These are phyloP conservation scores for Tigriopus japonicus DNA, from an alignment of 1,140 invertebrate species.

Conservation along the genomic window DNA sequence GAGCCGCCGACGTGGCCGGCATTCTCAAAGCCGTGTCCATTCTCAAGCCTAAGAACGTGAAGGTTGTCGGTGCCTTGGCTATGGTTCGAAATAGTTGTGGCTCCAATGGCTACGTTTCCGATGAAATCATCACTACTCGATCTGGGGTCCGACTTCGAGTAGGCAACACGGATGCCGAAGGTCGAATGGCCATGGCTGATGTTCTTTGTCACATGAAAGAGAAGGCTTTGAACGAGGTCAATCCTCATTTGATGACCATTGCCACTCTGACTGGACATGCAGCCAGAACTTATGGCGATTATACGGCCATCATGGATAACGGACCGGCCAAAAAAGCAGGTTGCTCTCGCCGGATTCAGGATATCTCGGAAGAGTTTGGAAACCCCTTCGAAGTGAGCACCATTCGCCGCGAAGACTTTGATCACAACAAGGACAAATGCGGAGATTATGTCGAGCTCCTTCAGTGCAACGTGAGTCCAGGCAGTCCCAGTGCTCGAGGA, in stretches of 20 bases:
- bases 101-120: conserved; percentile 67
- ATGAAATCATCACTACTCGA: conserved; percentile 69
- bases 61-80: conserved; percentile 63
- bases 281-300: conserved; percentile 20
- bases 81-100: conserved; percentile 84
- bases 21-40: conserved; percentile 39
- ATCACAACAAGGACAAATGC: conserved; percentile 39
- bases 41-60: conserved; percentile 29
- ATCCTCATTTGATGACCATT: conserved; percentile 79
- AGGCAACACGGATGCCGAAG: conserved; percentile 89
- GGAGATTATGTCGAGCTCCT: conserved; percentile 15
- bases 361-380: conserved; percentile 49
- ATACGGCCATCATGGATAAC: conserved; percentile 62
- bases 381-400: conserved; percentile 81
- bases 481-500: conserved; percentile 45
- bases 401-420: conserved; percentile 64
- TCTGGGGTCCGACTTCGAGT: conserved; percentile 54
- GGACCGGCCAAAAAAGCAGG: conserved; percentile 49
- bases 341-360: conserved; percentile 43
- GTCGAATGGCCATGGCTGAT: conserved; percentile 86
- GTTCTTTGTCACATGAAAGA: conserved; percentile 52
- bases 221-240: conserved; percentile 37
- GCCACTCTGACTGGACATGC: conserved; percentile 88
- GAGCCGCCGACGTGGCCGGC: conserved; percentile 77
- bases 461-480: conserved; percentile 41